phyloP scores from a whole-genome alignment of 2,797 vertebrate genomes.

The Cossypha niveicapilla region DNA sequence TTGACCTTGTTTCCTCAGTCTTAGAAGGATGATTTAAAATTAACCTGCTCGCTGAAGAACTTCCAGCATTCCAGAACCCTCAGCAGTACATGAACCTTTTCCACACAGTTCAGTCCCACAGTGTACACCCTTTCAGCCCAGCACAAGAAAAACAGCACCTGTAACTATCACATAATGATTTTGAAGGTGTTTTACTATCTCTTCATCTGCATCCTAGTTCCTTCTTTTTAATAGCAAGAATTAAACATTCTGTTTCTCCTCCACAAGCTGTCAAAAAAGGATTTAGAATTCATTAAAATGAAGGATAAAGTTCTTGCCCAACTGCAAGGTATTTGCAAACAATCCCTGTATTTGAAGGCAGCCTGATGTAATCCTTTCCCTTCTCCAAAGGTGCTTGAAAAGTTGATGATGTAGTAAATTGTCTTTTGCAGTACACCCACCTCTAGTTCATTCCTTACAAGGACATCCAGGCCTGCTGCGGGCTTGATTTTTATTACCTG shows the following conservation, averaged over 20 bases:
- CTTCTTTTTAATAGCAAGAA: background rate
- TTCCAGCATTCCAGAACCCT: background rate
- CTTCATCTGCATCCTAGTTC: background rate
- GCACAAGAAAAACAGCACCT: background rate
- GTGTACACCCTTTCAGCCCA: background rate
- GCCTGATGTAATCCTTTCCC: background rate
- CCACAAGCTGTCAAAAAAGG: background rate
- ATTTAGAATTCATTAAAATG: background rate
- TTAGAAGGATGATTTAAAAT: background rate
- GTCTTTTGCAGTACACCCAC: background rate
- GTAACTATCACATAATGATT: accelerated
- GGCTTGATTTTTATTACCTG: background rate
- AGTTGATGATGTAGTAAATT: background rate
- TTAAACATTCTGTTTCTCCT: background rate
- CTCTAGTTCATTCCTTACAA: background rate
- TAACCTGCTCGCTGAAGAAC: background rate
- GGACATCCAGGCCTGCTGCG: accelerated
- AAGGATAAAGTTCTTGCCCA: background rate
- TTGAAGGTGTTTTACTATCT: background rate
- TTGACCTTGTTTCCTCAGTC: background rate
- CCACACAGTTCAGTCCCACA: background rate
- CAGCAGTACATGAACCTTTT: background rate
- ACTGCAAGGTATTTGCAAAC: background rate
- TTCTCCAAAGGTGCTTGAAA: background rate
- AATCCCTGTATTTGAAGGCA: background rate